Conservation (phyloP, 2,113 vertebrate genomes). For the Platichthys flesus region DNA sequence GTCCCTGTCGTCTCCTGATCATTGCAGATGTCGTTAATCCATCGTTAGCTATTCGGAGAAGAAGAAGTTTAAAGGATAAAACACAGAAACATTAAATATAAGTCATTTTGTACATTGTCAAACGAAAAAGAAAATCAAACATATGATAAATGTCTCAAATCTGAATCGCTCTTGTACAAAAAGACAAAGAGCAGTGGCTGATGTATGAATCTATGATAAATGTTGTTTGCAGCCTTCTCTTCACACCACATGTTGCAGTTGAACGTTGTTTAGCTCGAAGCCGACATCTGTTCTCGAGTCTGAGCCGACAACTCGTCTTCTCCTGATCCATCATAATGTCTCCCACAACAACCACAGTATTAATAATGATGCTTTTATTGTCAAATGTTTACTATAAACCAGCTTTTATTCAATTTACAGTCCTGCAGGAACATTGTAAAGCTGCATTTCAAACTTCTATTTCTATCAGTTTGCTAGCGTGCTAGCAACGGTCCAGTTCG, state of each 20-base stretch:
- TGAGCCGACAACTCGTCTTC: not conserved
- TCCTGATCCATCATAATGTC: conserved; percentile 57
- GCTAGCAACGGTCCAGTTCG: too few species aligned
- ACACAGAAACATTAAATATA: too few species aligned
- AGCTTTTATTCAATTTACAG: conserved; percentile 12
- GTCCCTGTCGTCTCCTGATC: not conserved
- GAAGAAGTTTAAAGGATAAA: too few species aligned
- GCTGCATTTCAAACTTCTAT: too few species aligned
- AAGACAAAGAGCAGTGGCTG: too few species aligned
- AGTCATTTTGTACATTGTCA: too few species aligned
- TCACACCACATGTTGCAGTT: conserved; percentile 3
- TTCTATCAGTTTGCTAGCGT: too few species aligned
- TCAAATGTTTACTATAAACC: conserved; percentile 39
- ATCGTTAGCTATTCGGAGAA: too few species aligned
- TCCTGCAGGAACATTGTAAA: too few species aligned
- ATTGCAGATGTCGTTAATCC: not conserved
- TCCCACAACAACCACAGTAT: conserved; percentile 53
- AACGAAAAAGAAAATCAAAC: not conserved
- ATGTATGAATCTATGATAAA: too few species aligned
- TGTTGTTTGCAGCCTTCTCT: too few species aligned
- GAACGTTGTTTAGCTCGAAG: not conserved
- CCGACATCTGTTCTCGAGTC: conserved; percentile 25
- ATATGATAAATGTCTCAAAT: not conserved
- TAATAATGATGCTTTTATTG: conserved; percentile 39
- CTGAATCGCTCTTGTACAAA: too few species aligned